These are phyloP conservation scores for Stomorhina lunata DNA, from an alignment of 2,888 invertebrate genomes.

Conservation along the genomic window DNA sequence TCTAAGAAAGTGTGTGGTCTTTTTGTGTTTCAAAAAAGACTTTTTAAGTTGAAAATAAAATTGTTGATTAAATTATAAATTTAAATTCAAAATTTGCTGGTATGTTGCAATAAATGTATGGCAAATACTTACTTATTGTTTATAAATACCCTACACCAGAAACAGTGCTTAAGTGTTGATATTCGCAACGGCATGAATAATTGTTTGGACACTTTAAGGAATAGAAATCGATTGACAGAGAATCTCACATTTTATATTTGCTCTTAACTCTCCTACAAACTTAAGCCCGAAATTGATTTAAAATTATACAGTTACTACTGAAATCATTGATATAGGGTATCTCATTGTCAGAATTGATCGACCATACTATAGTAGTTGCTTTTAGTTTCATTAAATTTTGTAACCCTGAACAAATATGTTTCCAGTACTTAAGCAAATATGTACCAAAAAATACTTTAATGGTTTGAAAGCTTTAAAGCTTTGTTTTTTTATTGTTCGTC, in stretches of 20 bases:
- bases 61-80: not conserved
- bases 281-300: too few species aligned
- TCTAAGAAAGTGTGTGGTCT: not conserved
- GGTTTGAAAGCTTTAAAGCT: constrained; percentile 18
- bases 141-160: too few species aligned
- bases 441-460: not conserved
- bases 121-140: constrained; percentile 26
- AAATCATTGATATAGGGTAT: too few species aligned
- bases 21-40: not conserved
- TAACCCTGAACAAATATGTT: constrained; percentile 2
- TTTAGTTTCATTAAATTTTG: constrained; percentile 10
- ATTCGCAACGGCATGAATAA: too few species aligned
- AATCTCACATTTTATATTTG: too few species aligned
- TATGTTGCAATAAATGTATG: not conserved
- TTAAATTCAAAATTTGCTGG: not conserved
- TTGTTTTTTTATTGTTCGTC: constrained; percentile 15
- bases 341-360: too few species aligned
- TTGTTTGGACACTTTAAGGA: too few species aligned
- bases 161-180: too few species aligned
- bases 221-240: too few species aligned
- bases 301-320: too few species aligned
- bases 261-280: too few species aligned
- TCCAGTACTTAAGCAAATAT: not conserved
- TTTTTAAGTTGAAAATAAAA: not conserved
- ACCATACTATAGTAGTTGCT: not conserved